A percentile compares a stretch with the other conserved stretches of the same genome.
phyloP scores from a whole-genome alignment of 1,140 invertebrate genomes.

The Gyrodactylus salaris region DNA sequence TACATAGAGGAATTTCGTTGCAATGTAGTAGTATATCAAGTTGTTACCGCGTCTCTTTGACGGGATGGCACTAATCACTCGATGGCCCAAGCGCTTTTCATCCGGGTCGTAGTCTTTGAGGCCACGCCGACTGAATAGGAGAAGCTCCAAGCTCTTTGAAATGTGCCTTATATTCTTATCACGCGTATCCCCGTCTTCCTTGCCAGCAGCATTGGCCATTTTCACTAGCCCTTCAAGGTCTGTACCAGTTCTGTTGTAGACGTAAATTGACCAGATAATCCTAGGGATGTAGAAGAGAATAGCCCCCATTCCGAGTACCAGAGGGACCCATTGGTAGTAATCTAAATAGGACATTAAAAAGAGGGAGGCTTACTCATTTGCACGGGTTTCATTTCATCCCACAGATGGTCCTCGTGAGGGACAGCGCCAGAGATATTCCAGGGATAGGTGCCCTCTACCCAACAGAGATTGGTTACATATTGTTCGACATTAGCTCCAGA shows the following conservation, averaged over 20 bases:
- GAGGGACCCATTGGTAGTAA: constrained; percentile 5
- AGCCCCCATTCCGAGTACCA: background rate
- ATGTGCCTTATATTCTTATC: background rate
- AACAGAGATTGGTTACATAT: constrained; percentile 5
- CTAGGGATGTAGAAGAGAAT: constrained; percentile 1
- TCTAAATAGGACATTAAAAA: background rate
- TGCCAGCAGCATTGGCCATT: background rate
- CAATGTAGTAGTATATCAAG: background rate
- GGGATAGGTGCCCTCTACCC: constrained; percentile 4
- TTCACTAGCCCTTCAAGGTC: background rate
- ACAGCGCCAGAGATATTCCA: background rate
- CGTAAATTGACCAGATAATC: background rate
- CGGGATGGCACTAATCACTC: background rate
- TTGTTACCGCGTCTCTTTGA: background rate
- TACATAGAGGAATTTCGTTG: background rate
- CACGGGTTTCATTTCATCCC: background rate
- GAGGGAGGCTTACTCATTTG: background rate
- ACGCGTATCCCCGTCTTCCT: background rate
- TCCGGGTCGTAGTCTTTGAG: background rate
- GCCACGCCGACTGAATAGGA: background rate
- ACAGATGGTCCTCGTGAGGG: background rate
- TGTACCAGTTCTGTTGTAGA: background rate
- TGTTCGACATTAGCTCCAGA: constrained; percentile 1
- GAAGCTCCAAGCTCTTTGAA: background rate
- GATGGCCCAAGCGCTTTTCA: background rate